Percentiles rank a stretch among this genome's conserved stretches.
Conservation (phyloP, 1,140 invertebrate genomes). For the Laodelphax striatellus region DNA sequence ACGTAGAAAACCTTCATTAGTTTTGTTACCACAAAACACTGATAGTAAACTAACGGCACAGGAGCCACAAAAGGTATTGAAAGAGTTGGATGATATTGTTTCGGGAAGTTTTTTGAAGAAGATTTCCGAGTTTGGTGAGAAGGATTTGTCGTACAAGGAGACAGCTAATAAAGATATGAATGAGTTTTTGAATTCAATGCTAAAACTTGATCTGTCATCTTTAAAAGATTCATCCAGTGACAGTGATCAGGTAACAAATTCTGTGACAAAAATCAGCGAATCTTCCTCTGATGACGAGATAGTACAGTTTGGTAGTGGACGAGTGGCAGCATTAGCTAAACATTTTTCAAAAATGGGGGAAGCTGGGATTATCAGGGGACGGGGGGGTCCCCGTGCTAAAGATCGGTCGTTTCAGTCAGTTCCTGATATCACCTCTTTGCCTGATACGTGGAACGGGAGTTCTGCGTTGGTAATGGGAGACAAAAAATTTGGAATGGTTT, state of each 20-base stretch:
- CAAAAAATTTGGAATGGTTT: slow-evolving; percentile 8
- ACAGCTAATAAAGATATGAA: slow-evolving; percentile 6
- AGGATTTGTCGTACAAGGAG: neutral
- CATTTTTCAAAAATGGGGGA: slow-evolving; percentile 41
- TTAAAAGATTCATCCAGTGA: slow-evolving; percentile 11
- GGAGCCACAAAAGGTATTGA: slow-evolving; percentile 37
- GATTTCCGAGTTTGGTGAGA: slow-evolving; percentile 10
- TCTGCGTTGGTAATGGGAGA: slow-evolving; percentile 7
- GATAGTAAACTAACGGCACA: slow-evolving; percentile 30
- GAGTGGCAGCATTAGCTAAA: slow-evolving; percentile 46
- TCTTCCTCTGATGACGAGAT: slow-evolving; percentile 3
- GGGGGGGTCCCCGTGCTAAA: slow-evolving; percentile 2
- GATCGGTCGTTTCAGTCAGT: slow-evolving; percentile 15
- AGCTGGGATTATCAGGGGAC: slow-evolving; percentile 31
- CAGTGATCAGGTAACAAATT: neutral
- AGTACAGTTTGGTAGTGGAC: slow-evolving; percentile 35
- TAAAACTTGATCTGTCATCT: slow-evolving; percentile 13
- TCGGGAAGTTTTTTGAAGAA: slow-evolving; percentile 16
- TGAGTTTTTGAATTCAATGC: slow-evolving; percentile 14
- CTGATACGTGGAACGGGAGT: neutral
- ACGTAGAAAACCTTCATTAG: no score
- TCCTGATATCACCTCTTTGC: slow-evolving; percentile 17
- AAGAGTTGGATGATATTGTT: slow-evolving; percentile 37
- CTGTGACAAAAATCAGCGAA: slow-evolving; percentile 5
- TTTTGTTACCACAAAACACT: neutral